Percentiles rank a stretch among this genome's conserved stretches.
These are phyloP conservation scores for Antitype chi DNA, from an alignment of 2,888 invertebrate species.

Conservation along the genomic window DNA sequence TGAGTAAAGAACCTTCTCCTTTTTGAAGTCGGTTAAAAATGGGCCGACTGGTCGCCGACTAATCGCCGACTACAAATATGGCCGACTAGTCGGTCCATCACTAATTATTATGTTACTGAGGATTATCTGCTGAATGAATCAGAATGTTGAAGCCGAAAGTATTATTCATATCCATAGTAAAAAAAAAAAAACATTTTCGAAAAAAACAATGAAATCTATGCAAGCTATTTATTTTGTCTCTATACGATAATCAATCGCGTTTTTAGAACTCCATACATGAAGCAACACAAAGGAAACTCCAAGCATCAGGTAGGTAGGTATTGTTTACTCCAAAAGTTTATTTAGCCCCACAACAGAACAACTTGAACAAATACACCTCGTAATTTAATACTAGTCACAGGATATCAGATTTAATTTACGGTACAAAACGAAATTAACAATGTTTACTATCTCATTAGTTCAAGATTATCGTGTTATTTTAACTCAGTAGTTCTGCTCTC, in stretches of 20 bases:
- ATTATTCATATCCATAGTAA: neutral
- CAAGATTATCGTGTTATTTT: slow-evolving; percentile 14
- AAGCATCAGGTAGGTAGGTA: slow-evolving; percentile 12
- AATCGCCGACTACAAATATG: no score
- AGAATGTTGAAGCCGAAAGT: neutral
- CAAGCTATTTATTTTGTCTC: neutral
- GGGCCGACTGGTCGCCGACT: no score
- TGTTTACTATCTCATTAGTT: slow-evolving; percentile 32
- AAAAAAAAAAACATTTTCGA: neutral
- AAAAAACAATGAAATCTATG: neutral
- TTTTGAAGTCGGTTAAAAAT: no score
- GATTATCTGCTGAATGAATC: neutral
- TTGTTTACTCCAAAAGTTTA: slow-evolving; percentile 36
- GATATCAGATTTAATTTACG: slow-evolving; percentile 42
- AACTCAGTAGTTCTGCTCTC: slow-evolving; percentile 10
- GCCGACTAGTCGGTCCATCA: no score
- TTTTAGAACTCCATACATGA: slow-evolving; percentile 2
- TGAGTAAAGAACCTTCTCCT: no score
- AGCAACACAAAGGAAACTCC: slow-evolving; percentile 14
- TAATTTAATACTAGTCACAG: slow-evolving; percentile 30
- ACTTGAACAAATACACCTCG: slow-evolving; percentile 22
- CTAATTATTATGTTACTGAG: slow-evolving; percentile 3
- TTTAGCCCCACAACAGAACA: slow-evolving; percentile 13
- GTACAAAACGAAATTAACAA: slow-evolving; percentile 20
- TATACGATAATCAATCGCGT: slow-evolving; percentile 6